Percentiles rank a stretch among this genome's conserved stretches.
Evolutionary conservation across 2,888 invertebrate genomes (phyloP).

Genomic region (Strigamia maritima): DNA sequence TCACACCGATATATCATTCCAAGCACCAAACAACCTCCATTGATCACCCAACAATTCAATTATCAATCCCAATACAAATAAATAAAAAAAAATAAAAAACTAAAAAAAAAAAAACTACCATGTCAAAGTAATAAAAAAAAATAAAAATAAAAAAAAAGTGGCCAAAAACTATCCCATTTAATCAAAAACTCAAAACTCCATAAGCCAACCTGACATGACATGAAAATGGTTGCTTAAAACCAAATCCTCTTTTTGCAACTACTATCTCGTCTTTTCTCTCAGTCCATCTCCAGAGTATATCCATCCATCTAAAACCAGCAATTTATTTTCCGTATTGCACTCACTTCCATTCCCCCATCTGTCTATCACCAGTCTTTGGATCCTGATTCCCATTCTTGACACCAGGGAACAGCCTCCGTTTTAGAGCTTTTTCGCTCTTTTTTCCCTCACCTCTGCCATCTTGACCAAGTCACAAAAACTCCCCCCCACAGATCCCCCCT

Average conservation of each 20-base stretch:
- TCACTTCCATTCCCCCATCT: not conserved
- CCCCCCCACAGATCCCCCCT: not conserved
- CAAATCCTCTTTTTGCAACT: not conserved
- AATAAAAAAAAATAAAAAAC: no score
- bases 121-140: not conserved
- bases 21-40: no score
- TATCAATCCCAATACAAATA: no score
- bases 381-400: not conserved
- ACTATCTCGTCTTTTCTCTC: not conserved
- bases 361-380: not conserved
- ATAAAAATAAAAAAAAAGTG: not conserved
- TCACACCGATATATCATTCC: no score
- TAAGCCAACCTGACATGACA: not conserved
- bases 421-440: not conserved
- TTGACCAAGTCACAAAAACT: not conserved
- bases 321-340: not conserved
- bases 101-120: not conserved
- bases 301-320: not conserved
- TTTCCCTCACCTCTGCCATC: not conserved
- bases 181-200: not conserved
- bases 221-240: constrained; percentile 4
- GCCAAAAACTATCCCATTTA: not conserved
- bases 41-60: no score
- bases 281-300: not conserved
- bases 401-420: not conserved